These are phyloP conservation scores for Eueides isabella DNA, from an alignment of 1,140 invertebrate species.

Conservation along the genomic window DNA sequence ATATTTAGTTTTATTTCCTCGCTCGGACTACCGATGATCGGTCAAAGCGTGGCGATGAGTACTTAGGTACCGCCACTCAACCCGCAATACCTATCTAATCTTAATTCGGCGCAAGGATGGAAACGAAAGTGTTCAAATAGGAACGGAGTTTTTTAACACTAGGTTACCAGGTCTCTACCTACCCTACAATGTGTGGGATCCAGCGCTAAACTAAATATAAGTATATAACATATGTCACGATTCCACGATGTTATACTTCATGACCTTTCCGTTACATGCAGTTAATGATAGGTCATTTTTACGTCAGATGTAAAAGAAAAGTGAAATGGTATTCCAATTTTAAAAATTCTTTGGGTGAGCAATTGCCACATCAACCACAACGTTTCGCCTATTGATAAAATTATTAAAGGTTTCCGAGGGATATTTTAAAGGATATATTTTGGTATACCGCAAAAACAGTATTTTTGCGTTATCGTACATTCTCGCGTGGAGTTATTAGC, in stretches of 20 bases:
- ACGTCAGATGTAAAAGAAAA: slow-evolving; percentile 51
- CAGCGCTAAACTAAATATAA: too few relatives aligned
- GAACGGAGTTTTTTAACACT: too few relatives aligned
- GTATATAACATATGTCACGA: not conserved
- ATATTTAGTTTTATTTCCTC: too few relatives aligned
- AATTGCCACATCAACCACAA: slow-evolving; percentile 69
- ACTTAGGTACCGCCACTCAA: too few relatives aligned
- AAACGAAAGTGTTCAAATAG: too few relatives aligned
- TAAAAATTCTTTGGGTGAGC: slow-evolving; percentile 52
- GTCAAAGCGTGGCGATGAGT: too few relatives aligned
- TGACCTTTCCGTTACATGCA: slow-evolving; percentile 24
- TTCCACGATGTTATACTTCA: not conserved
- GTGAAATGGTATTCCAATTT: slow-evolving; percentile 49
- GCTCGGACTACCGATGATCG: too few relatives aligned
- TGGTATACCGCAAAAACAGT: slow-evolving; percentile 60
- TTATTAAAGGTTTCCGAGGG: slow-evolving; percentile 52
- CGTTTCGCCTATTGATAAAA: slow-evolving; percentile 73
- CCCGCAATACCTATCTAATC: too few relatives aligned
- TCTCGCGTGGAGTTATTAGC: slow-evolving; percentile 69
- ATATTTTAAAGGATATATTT: slow-evolving; percentile 16
- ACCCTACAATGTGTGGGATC: too few relatives aligned
- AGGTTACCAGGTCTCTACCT: too few relatives aligned
- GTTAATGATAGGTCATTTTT: slow-evolving; percentile 30
- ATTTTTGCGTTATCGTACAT: slow-evolving; percentile 52
- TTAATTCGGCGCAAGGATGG: too few relatives aligned